A percentile compares a stretch with the other conserved stretches of the same genome.
These are phyloP conservation scores for Onchidella celtica DNA, from an alignment of 2,888 invertebrate genomes.

Conservation along the genomic window DNA sequence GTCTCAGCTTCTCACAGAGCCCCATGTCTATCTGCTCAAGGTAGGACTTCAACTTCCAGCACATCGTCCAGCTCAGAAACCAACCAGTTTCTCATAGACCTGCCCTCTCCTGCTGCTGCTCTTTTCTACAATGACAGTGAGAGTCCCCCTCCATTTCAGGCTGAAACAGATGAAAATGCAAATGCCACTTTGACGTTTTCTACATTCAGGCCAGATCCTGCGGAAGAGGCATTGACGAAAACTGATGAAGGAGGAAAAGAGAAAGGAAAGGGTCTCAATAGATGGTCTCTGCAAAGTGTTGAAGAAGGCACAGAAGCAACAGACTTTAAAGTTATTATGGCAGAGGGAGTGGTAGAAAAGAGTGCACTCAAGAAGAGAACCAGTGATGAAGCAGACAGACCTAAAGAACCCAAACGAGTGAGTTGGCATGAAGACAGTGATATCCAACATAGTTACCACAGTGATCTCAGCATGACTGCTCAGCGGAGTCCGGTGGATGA, in stretches of 20 bases:
- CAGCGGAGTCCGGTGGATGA: slow-evolving; percentile 59
- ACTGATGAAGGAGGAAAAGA: slow-evolving; percentile 18
- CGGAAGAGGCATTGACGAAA: slow-evolving; percentile 30
- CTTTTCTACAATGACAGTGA: slow-evolving; percentile 59
- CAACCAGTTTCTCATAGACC: slow-evolving; percentile 55
- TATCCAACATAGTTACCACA: slow-evolving; percentile 55
- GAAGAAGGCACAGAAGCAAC: slow-evolving; percentile 50
- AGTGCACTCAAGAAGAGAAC: slow-evolving; percentile 34
- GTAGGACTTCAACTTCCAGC: slow-evolving; percentile 12
- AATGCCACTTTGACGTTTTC: slow-evolving; percentile 52
- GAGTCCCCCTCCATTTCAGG: slow-evolving; percentile 56
- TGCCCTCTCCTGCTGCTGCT: slow-evolving; percentile 65
- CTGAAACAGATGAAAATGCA: slow-evolving; percentile 1
- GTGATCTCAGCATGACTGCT: slow-evolving; percentile 57
- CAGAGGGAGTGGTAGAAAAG: slow-evolving; percentile 41
- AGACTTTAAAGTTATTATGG: slow-evolving; percentile 43
- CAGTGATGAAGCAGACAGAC: slow-evolving; percentile 16
- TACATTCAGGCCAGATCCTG: slow-evolving; percentile 56
- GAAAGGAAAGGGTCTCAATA: slow-evolving; percentile 44
- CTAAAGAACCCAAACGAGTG: slow-evolving; percentile 62
- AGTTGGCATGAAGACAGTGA: slow-evolving; percentile 67
- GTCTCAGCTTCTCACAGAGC: slow-evolving; percentile 7
- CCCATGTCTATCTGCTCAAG: slow-evolving; percentile 8
- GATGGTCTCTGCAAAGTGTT: slow-evolving; percentile 56
- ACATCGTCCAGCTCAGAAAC: slow-evolving; percentile 25